phyloP scores from a whole-genome alignment of 2,888 invertebrate genomes.

The Thecophora atra region DNA sequence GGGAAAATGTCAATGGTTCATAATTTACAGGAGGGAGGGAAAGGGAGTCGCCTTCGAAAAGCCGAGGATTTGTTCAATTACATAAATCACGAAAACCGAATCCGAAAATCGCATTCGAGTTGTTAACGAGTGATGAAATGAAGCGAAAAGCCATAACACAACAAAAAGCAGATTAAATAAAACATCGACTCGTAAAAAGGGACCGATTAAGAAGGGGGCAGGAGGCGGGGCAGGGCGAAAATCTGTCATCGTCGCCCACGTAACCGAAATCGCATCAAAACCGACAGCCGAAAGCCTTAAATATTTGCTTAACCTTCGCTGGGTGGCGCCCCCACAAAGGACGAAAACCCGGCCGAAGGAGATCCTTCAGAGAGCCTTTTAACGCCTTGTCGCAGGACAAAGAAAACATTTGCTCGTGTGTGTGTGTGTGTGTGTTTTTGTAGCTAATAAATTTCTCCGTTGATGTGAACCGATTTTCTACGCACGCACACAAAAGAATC shows the following conservation, averaged over 20 bases:
- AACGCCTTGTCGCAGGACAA: slow-evolving; percentile 26
- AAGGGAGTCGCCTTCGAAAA: too few species aligned
- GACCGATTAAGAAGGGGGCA: background rate
- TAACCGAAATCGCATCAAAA: slow-evolving; percentile 35
- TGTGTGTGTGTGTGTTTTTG: slow-evolving; percentile 10
- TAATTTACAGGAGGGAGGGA: too few species aligned
- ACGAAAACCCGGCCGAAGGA: slow-evolving; percentile 13
- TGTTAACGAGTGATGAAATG: slow-evolving; percentile 23
- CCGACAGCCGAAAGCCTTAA: slow-evolving; percentile 20
- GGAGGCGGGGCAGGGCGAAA: background rate
- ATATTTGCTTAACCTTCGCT: slow-evolving; percentile 41
- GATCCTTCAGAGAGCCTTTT: slow-evolving; percentile 45
- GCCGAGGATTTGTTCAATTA: background rate
- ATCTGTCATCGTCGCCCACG: slow-evolving; percentile 32
- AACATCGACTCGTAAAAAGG: background rate
- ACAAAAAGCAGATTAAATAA: background rate
- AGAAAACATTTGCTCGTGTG: background rate
- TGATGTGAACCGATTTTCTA: slow-evolving; percentile 21
- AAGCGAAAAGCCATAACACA: slow-evolving; percentile 27
- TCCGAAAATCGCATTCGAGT: background rate
- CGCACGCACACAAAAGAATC: slow-evolving; percentile 37
- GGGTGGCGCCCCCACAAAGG: background rate
- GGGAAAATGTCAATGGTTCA: too few species aligned
- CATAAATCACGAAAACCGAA: slow-evolving; percentile 7
- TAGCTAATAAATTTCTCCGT: slow-evolving; percentile 36